Evolutionary conservation across 2,113 vertebrate species (phyloP), one percentile per base, ranked within the genome.

Genomic region (Ophiodon elongatus): DNA sequence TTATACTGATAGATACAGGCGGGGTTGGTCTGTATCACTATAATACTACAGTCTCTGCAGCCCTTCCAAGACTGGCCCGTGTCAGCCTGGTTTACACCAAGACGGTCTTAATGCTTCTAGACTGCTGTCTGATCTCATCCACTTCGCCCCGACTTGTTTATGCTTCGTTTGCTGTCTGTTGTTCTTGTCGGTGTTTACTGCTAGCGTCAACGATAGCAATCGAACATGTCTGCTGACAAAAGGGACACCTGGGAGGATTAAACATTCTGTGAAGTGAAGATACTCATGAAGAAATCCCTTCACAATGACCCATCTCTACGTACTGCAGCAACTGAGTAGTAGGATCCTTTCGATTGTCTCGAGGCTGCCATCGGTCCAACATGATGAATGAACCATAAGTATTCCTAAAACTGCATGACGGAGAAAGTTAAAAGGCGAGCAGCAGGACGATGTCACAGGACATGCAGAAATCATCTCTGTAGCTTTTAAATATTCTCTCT

Each of bases 281-380:
- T 11, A 62, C 21, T 52, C 39, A 9, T 64, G 66, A 5, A 59
- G 33, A 73, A 8, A 39, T 27, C 17, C 0, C 73, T 50, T 45
- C 43, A 15, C 14, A 45, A 45, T 45, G 41, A 43, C 2, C 41
- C 41, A 11, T 43, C 11, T 43, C 1, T 41, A 11, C 39, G 39
- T 41, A 41, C 56, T 73, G 78, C 90, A 88, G 90, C 83, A 89
- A 84, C 62, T 88, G 81, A 87, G 91, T 90, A 90, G 93, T 37
- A 73, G 59, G 72, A 90, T 87, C 66, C 69, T 73, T 62, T 60
- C 2, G 4, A 27, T 25, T 23, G 76, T 66, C 43, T 64, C 4
- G 8, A 72, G 67, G 70, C 76, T 79, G 79, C 56, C 29, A 50
- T 73, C 35, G 13, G 54, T 37, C 33, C 73, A 79, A 52, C 31